Base-by-base conservation (phyloP, 2,113 vertebrate genomes). In the Trogon melanurus region DNA sequence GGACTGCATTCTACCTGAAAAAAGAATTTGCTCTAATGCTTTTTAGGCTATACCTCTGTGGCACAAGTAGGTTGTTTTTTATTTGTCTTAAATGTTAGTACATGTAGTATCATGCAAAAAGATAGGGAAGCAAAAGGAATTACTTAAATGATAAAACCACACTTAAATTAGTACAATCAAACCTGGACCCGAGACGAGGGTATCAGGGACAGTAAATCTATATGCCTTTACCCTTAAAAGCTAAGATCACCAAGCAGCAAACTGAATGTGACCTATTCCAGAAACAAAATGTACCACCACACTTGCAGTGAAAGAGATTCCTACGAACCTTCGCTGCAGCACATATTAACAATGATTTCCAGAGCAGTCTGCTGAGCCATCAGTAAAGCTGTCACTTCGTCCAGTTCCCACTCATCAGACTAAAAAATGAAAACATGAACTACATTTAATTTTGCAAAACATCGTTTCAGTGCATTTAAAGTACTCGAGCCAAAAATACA, bases 331-430 rank as follows among this genome's bases (percentile, higher is more conserved):
- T 99, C 99, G 25, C 94, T 99, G 96, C 98, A 99, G 98, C 99
- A 99, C 99, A 99, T 98, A 97, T 99, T 99, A 96, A 99, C 99
- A 56, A 99, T 98, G 92, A 99, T 98, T 96, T 99, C 99, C 96
- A 99, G 97, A 36, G 99, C 99, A 11, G 99, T 99, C 97, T 99
- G 99, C 97, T 99, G 99, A 73, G 99, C 99, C 50, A 98, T 98
- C 95, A 99, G 98, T 97, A 99, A 97, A n/a, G 98, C 98, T 41
- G 93, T 89, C 58, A 98, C 98, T 96, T 99, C 98, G 95, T 98
- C 98, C 97, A 99, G 97, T 92, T 99, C 99, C 97, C 98, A 98
- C 85, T 98, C 98, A 38, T 97, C 98, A 88, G 97, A 91, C 99
- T 99, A 73, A 74, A 96, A 95, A 97, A 91, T 93, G 87, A 81